Base-by-base conservation (phyloP, 23 tunicate species). In the Styela clava region DNA sequence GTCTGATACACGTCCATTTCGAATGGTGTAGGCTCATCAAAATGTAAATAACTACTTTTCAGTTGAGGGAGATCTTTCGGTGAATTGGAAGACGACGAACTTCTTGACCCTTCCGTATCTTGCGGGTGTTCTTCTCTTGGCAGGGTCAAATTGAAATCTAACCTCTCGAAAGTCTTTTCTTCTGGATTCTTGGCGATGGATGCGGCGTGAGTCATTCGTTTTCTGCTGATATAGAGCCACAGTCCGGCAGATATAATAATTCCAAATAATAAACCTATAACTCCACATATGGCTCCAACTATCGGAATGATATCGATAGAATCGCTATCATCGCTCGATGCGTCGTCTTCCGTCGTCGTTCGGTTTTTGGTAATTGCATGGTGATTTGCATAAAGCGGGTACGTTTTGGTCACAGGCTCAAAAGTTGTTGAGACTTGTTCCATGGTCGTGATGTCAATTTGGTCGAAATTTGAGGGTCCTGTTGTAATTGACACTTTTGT, bases 141-240 rank as follows among this genome's bases (percentile, higher is more conserved):
- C 52, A 73, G 37, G 20, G 87, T 88, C 67, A 88, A 36, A 33
- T 80, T 73, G 7, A 88, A 79, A 76, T 88, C 87, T 28, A 88
- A 77, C 26, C 86, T 86, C 63, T 88, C 93, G 51, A 88, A 88
- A 20, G 93, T 88, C 61, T 23, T 79, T 62, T 88, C 93, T 44
- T 71, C 68, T 1, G 93, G 93, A 69, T 87, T 87, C 72, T 76
- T 87, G 64, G 82, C 86, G 35, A 82, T 31, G 7, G 56, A 44
- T 0, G 33, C 78, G 1, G 91, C 68, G 3, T 87, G 86, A n/a
- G 73, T 74, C 1, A 52, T 62, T 25, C 16, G 19, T 22, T 0
- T 67, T 1, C 83, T 69, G 32, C 62, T 62, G 24, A 31, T 63
- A 52, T 86, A 80, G 27, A 79, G 22, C 80, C 90, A 86, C 3